These are phyloP conservation scores for Ypsolopha scabrella DNA, from an alignment of 2,888 invertebrate genomes.

Conservation along the genomic window DNA sequence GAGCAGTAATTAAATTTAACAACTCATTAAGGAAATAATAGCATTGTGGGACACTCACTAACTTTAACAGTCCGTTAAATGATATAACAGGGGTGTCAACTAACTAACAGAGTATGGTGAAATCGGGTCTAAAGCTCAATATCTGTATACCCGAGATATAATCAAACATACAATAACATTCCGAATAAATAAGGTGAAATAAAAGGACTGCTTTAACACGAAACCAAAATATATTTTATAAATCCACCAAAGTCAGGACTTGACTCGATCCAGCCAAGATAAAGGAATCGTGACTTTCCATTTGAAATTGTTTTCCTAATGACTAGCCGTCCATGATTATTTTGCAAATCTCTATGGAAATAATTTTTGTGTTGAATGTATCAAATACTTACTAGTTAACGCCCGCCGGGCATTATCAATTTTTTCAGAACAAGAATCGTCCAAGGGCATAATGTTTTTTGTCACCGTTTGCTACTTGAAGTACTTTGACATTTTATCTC, in stretches of 20 bases:
- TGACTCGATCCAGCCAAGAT: neutral
- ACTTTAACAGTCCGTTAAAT: too few relatives aligned
- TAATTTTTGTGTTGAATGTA: neutral
- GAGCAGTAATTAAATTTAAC: too few relatives aligned
- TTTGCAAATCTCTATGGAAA: slow-evolving; percentile 43
- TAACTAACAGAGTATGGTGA: too few relatives aligned
- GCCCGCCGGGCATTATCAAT: neutral
- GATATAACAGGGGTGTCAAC: too few relatives aligned
- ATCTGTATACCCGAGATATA: too few relatives aligned
- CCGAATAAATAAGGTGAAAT: too few relatives aligned
- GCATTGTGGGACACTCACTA: too few relatives aligned
- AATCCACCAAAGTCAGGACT: neutral
- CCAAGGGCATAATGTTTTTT: neutral
- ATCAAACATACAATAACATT: too few relatives aligned
- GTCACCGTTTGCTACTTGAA: slow-evolving; percentile 6
- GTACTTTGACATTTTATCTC: slow-evolving; percentile 47
- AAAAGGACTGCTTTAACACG: too few relatives aligned
- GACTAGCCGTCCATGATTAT: slow-evolving; percentile 62
- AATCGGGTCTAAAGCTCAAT: too few relatives aligned
- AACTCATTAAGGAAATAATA: too few relatives aligned
- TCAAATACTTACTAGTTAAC: neutral
- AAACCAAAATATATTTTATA: neutral
- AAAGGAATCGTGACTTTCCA: neutral
- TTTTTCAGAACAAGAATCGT: too few relatives aligned
- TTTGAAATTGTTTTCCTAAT: slow-evolving; percentile 24